Base-by-base conservation (phyloP, 2,888 invertebrate genomes). In the Junonia oenone region DNA sequence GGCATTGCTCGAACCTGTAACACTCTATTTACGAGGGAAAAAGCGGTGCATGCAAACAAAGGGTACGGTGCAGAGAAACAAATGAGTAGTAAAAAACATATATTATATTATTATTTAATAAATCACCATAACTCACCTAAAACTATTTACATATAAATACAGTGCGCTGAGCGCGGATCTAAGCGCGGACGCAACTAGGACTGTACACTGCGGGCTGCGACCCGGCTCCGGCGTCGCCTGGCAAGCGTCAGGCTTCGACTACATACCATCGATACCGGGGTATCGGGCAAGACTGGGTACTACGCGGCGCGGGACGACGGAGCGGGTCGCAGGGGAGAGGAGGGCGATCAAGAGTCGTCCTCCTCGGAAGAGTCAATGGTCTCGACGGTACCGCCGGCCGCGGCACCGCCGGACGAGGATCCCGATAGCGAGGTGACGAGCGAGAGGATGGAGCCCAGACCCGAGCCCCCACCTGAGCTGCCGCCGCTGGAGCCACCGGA, bases 401-500 rank as follows among this genome's bases (percentile, higher is more conserved):
- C 71, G 50, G 81, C 85, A 33, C 69, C 69, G 46, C 91, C 90
- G 54, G 91, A 85, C 46, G 85, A 81, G 33, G 88, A 87, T 57
- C 89, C 88, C 46, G 89, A 89, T 55, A 90, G 77, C 43, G 89
- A 89, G 51, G 89, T 87, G 58, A 88, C 84, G 38, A 90, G 81
- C 61, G 87, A 86, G 56, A 90, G 73, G 71, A 89, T 81, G 67
- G 89, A 89, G 73, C 89, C 88, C 63, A 89, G 80, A 11, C 87
- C 73, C 47, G 87, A 87, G 59, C 87, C 83, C 60, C 91, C 91
- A 52, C 91, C 84, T 33, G 93, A 92, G 58, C 92, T 87, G 58
- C 92, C 91, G 59, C 92, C 75, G 49, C 93, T 92, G 50, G 22
- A 22, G 3, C 93, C 92, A 56, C 93, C 92, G 17, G 89, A 82